Evolutionary conservation across 1,140 invertebrate species (phyloP), one percentile per base, ranked within the genome.

Genomic region (Druon quercuslanigerum): DNA sequence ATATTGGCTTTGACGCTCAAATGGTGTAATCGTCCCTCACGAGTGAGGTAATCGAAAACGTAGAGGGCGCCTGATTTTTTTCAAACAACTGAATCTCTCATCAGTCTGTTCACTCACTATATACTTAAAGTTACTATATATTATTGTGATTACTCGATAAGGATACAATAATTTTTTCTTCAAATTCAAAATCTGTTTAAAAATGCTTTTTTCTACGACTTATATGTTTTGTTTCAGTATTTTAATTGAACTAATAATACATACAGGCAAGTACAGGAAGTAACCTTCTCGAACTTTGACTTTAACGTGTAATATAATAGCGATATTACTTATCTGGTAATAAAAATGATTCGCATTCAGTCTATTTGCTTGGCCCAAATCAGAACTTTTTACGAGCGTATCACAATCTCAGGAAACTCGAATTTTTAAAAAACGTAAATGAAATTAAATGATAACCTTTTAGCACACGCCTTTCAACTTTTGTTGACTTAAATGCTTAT

Each of bases 1-100:
- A 79, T 83, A 83, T 82, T 82, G 77, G 76, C 33, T 40, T 66
- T 66, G n/a, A 66, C 60, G 25, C 25, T 33, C 60, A 66, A 40
- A 66, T 66, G 33, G n/a, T 40, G 60, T 66, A 66, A 66, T 66
- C 60, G 25, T 14, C 19, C 19, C 17, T 57, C 8, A 57, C 19
- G 19, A 40, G 11, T 66, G 60, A 66, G 33, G 60, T 66, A 66
- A 66, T 66, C 60, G 60, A 66, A 66, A 66, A 66, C 25, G 46
- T 33, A 40, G 60, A 66, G 9, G 46, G 40, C 14, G 57, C 60
- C 13, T 25, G 14, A 33, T 66, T 33, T 66, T 25, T 33, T 66
- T 66, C 33, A 66, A 66, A 66, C 33, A 66, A 16, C 13, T 66
- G 11, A 46, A 46, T 46, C 40, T 9, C 40, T 4, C 11, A 40